These are phyloP conservation scores for Dryas iulia DNA, from an alignment of 1,140 invertebrate genomes.

Conservation along the genomic window DNA sequence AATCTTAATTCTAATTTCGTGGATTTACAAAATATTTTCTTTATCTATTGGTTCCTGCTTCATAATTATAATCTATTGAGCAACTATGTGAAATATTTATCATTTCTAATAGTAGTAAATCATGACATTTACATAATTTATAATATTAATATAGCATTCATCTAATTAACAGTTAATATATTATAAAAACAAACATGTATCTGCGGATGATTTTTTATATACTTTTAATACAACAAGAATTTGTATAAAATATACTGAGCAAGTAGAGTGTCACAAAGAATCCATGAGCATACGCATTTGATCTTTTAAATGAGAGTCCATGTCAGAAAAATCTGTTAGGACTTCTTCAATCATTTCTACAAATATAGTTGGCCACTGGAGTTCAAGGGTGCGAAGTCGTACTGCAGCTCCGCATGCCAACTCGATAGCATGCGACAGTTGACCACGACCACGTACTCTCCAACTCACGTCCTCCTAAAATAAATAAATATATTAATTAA, in stretches of 20 bases:
- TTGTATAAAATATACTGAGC: neutral
- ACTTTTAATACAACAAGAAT: neutral
- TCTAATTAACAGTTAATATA: neutral
- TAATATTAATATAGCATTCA: neutral
- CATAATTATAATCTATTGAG: constrained; percentile 35
- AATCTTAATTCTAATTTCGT: constrained; percentile 9
- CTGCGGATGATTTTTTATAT: neutral
- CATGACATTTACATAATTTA: too few relatives aligned
- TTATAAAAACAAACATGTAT: neutral
- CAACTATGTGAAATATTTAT: constrained; percentile 40
- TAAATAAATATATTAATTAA: neutral
- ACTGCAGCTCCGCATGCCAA: constrained; percentile 87
- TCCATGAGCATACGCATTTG: constrained; percentile 68
- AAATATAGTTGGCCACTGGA: constrained; percentile 87
- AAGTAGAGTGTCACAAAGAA: constrained; percentile 34
- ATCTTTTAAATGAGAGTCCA: constrained; percentile 88
- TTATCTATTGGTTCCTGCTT: constrained; percentile 25
- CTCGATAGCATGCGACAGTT: constrained; percentile 85
- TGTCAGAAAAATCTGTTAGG: constrained; percentile 87
- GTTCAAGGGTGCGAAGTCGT: constrained; percentile 86
- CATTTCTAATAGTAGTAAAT: constrained; percentile 26
- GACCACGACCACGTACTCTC: constrained; percentile 85
- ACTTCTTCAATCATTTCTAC: constrained; percentile 88
- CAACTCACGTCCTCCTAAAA: constrained; percentile 84
- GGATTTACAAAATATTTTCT: constrained; percentile 29